Evolutionary conservation across 2,888 invertebrate genomes (phyloP).

Genomic region (Pyrrhosoma nymphula): DNA sequence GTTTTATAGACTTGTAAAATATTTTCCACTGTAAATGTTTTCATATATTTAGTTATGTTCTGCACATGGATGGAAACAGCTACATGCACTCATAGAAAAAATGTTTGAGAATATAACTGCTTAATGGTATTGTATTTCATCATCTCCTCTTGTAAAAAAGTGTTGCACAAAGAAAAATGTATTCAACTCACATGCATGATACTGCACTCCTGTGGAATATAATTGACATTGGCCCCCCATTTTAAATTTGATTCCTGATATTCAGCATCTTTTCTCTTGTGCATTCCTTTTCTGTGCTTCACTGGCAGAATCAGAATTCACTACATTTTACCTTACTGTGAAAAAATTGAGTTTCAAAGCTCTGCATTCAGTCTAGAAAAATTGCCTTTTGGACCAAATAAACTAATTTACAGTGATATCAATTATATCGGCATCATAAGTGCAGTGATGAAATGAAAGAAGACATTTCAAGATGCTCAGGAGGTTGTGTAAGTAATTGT

Average conservation of each 20-base stretch:
- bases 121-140: not conserved
- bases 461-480: not conserved
- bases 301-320: not conserved
- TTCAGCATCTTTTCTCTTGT: not conserved
- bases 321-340: not conserved
- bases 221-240: not conserved
- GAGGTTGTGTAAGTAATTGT: not conserved
- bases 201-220: not conserved
- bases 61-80: not conserved
- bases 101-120: not conserved
- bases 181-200: not conserved
- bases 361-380: not conserved
- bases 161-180: not conserved
- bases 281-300: not conserved
- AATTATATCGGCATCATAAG: not conserved
- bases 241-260: not conserved
- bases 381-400: not conserved
- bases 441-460: not conserved
- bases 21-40: not conserved
- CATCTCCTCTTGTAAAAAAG: not conserved
- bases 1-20: not conserved
- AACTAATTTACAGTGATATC: not conserved
- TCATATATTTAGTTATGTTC: not conserved
- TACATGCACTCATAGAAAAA: not conserved
- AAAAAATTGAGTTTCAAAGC: not conserved